These are phyloP conservation scores for Caenorhabditis doughertyi DNA, from an alignment of 2,888 invertebrate genomes.

Conservation along the genomic window DNA sequence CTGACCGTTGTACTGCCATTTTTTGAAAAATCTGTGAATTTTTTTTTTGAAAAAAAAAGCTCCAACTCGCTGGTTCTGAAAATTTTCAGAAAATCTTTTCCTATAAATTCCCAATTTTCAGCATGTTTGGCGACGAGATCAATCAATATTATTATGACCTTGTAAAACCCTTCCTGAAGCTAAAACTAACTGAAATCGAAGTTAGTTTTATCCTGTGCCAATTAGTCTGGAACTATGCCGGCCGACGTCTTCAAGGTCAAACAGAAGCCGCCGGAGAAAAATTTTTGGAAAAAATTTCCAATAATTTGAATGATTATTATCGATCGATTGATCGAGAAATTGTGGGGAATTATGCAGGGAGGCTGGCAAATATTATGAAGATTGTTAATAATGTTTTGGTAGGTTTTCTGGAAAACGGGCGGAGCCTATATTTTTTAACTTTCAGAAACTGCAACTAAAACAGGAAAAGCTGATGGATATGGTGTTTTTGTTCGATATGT, in stretches of 20 bases:
- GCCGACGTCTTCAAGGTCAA: conserved; percentile 40
- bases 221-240: conserved; percentile 42
- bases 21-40: too few relatives aligned
- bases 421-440: background rate
- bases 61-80: too few relatives aligned
- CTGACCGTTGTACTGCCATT: too few relatives aligned
- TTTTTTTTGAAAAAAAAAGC: too few relatives aligned
- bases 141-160: conserved; percentile 15
- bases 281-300: conserved; percentile 36
- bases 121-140: background rate
- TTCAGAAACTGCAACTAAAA: conserved; percentile 43
- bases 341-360: conserved; percentile 28
- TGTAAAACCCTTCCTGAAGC: conserved; percentile 23
- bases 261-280: conserved; percentile 25
- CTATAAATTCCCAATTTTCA: too few relatives aligned
- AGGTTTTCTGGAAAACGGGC: background rate
- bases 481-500: conserved; percentile 56
- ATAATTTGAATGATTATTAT: conserved; percentile 44
- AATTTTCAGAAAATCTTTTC: too few relatives aligned
- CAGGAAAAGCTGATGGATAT: conserved; percentile 53
- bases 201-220: conserved; percentile 27
- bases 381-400: conserved; percentile 45
- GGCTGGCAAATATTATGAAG: conserved; percentile 35
- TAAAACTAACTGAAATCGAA: conserved; percentile 5
- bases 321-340: background rate